Conservation (phyloP, 1,140 invertebrate genomes). For the Caenorhabditis inopinata region DNA sequence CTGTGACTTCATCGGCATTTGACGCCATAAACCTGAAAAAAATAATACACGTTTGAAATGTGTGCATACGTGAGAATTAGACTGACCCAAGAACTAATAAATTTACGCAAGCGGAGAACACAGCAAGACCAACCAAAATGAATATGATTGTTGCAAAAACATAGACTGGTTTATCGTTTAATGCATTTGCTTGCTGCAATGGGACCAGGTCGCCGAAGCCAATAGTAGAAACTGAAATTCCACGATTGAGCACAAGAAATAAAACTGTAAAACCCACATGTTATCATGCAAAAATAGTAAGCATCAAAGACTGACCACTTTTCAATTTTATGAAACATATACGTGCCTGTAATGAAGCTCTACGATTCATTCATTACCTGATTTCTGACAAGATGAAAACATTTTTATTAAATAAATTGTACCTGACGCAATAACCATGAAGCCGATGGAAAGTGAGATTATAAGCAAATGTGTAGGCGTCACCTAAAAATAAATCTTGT, state of each 20-base stretch:
- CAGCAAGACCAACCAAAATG: slow-evolving; percentile 96
- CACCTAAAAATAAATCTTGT: neutral
- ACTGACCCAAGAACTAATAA: slow-evolving; percentile 83
- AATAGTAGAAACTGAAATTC: slow-evolving; percentile 58
- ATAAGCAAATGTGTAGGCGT: slow-evolving; percentile 57
- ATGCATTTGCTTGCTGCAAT: slow-evolving; percentile 83
- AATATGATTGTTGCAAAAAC: slow-evolving; percentile 96
- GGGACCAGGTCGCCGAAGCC: slow-evolving; percentile 73
- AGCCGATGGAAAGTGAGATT: slow-evolving; percentile 57
- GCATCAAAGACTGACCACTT: slow-evolving; percentile 96
- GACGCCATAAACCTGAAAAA: slow-evolving; percentile 58
- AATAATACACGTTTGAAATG: neutral
- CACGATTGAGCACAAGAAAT: neutral
- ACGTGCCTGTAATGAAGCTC: slow-evolving; percentile 48
- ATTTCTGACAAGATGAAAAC: neutral
- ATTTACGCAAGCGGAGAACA: slow-evolving; percentile 96
- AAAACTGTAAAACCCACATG: slow-evolving; percentile 76
- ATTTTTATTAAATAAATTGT: neutral
- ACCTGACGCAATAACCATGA: slow-evolving; percentile 51
- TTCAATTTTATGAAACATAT: slow-evolving; percentile 74
- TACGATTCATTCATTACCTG: neutral
- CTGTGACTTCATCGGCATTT: slow-evolving; percentile 58
- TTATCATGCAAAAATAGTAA: slow-evolving; percentile 98
- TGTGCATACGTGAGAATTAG: too few relatives aligned
- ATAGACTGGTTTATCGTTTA: slow-evolving; percentile 91